Conservation (phyloP, 2,113 vertebrate species). For the Marmota monax region DNA sequence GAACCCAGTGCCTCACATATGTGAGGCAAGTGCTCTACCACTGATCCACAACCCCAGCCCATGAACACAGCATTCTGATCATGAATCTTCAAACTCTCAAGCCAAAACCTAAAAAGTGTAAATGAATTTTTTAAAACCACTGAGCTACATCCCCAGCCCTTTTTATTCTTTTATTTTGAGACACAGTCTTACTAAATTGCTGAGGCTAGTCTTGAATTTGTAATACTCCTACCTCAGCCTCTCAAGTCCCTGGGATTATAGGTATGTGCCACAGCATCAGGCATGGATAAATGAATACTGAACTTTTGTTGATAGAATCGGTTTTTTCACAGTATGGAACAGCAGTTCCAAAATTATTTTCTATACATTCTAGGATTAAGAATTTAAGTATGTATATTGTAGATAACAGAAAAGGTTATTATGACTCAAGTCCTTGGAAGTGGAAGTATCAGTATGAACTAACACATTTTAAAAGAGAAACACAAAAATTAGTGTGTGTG, state of each 20-base stretch:
- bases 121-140: too few species aligned
- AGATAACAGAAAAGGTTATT: neutral
- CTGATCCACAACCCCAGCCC: too few species aligned
- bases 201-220: too few species aligned
- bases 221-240: too few species aligned
- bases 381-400: neutral
- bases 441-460: neutral
- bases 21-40: too few species aligned
- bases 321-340: neutral
- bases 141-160: too few species aligned
- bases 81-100: conserved; percentile 29
- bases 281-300: neutral
- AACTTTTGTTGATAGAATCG: neutral
- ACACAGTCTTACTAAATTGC: too few species aligned
- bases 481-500: neutral
- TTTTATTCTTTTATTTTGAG: too few species aligned
- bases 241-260: too few species aligned
- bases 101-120: neutral
- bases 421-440: neutral
- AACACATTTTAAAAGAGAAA: neutral
- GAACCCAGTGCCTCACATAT: too few species aligned
- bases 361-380: neutral
- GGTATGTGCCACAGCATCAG: too few species aligned
- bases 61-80: neutral
- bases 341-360: neutral